Evolutionary conservation across 2,888 invertebrate genomes (phyloP), one percentile per base, ranked within the genome.

Genomic region (Tethea ocularis): DNA sequence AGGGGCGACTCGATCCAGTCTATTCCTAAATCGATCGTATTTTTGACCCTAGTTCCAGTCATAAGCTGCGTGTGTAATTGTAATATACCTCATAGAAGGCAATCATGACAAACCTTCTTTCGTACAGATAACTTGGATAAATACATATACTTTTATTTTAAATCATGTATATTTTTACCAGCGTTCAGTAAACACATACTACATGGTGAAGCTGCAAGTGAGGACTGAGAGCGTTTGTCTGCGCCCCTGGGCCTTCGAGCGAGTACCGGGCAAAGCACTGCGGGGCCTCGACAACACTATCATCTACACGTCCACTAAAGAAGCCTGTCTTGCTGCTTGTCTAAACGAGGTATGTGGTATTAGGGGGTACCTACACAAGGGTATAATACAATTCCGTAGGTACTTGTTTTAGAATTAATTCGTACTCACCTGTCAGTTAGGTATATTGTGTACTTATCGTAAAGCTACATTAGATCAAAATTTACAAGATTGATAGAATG

Each of bases 251-350:
- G 95, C 98, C 51, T 98, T 98, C 87, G 98, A 98, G 88, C 94
- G 98, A 54, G 97, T 98, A 51, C 98, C 98, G 4, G 98, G 98
- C 86, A 98, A 98, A 88, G 96, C 98, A 89, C 96, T 98, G 61
- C 95, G 97, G 46, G 98, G 98, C 0, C 93, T 97, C 75, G 98
- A 98, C 93, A 98, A 98, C 81, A 97, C 98, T 41, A 94, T 98
- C 64, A 97, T 98, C 85, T 98, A 98, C 87, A 97, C 98, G 1
- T 97, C 98, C 55, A 98, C 98, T 61, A 98, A 98, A 88, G 98
- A 98, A 92, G 97, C 98, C 62, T 98, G 98, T 81, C 94, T 98
- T 29, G 97, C 98, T 26, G 97, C 98, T 51, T 98, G 98, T 84
- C 94, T 98, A 58, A 98, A 98, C 84, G 98, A 98, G 95, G 96